phyloP scores from a whole-genome alignment of 1,140 invertebrate species.

The Sinonovacula constricta region DNA sequence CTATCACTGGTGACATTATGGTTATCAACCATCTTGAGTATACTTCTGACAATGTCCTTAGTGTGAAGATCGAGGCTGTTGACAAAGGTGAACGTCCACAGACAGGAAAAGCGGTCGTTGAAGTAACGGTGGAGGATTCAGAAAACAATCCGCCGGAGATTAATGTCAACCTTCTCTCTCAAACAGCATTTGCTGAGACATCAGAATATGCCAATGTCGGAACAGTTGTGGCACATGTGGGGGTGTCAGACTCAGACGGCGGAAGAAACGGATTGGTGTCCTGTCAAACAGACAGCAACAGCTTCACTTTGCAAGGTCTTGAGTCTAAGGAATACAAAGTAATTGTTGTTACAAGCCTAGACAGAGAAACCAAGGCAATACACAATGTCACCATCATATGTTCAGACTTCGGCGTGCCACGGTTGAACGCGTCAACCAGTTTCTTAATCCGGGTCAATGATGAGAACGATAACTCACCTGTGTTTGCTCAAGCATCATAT shows the following conservation, averaged over 20 bases:
- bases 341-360: conserved; percentile 41
- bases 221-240: conserved; percentile 64
- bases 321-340: conserved; percentile 61
- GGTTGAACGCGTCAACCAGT: conserved; percentile 41
- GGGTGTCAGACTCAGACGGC: conserved; percentile 65
- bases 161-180: conserved; percentile 60
- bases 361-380: conserved; percentile 42
- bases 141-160: conserved; percentile 62
- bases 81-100: conserved; percentile 60
- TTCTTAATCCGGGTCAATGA: conserved; percentile 83
- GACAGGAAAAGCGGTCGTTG: conserved; percentile 50
- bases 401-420: conserved; percentile 60
- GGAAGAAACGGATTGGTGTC: conserved; percentile 64
- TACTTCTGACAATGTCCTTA: conserved; percentile 47
- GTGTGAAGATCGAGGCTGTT: conserved; percentile 57
- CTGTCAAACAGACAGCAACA: conserved; percentile 56
- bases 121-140: conserved; percentile 58
- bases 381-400: conserved; percentile 60
- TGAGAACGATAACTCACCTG: conserved; percentile 91
- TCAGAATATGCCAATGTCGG: conserved; percentile 61
- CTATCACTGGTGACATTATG: conserved; percentile 54
- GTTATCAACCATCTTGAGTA: conserved; percentile 50
- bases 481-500: conserved; percentile 93
- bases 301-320: conserved; percentile 59
- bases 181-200: conserved; percentile 48